phyloP scores from a whole-genome alignment of 2,113 vertebrate genomes.

The Menura novaehollandiae region DNA sequence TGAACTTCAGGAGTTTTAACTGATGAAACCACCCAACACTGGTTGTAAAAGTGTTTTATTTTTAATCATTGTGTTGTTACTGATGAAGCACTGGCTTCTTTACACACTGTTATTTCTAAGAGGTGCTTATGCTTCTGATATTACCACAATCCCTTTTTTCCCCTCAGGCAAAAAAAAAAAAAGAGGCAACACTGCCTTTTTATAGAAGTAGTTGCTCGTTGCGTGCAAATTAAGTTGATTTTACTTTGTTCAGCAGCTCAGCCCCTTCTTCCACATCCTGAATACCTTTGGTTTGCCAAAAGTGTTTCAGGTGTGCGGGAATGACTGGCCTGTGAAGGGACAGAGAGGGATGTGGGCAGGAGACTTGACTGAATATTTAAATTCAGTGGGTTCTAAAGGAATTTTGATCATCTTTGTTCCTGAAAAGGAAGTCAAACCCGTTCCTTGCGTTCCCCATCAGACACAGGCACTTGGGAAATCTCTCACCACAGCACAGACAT shows the following conservation, averaged over 20 bases:
- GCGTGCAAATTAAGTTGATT: neutral
- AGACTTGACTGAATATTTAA: neutral
- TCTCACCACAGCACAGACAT: neutral
- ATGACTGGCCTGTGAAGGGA: neutral
- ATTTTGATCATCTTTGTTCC: neutral
- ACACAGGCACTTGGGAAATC: neutral
- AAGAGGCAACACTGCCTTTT: neutral
- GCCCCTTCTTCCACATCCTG: neutral
- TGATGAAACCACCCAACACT: neutral
- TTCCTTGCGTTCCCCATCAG: neutral
- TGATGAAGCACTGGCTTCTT: neutral
- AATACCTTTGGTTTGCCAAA: neutral
- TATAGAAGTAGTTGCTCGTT: neutral
- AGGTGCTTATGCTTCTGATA: neutral
- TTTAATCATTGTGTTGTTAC: neutral
- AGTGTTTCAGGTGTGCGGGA: neutral
- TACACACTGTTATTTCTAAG: neutral
- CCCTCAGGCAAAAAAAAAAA: neutral
- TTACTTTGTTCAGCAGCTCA: neutral
- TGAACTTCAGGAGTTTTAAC: neutral
- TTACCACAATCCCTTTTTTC: neutral
- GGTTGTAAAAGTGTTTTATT: neutral
- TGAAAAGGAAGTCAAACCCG: neutral
- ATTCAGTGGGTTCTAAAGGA: neutral
- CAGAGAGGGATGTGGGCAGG: neutral